A percentile compares a stretch with the other conserved stretches of the same genome.
phyloP scores from a whole-genome alignment of 64 coral and sea anemone genomes.

The Acropora tenuis region DNA sequence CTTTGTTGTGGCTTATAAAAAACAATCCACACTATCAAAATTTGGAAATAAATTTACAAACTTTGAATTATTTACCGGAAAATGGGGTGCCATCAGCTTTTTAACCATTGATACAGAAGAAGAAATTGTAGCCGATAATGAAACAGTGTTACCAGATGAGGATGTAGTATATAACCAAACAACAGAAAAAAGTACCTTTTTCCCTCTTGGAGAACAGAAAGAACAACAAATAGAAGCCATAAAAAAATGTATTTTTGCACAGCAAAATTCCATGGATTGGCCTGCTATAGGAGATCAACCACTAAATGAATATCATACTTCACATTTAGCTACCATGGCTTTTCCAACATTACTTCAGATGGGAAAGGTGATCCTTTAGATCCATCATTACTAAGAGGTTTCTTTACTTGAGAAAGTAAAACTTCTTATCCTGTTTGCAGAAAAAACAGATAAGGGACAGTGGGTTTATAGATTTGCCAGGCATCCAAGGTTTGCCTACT shows the following conservation, averaged over 20 bases:
- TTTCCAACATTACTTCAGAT: conserved; percentile 51
- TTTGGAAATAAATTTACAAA: conserved; percentile 10
- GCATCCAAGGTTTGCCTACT: conserved; percentile 52
- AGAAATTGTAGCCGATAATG: conserved; percentile 21
- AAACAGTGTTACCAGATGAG: conserved; percentile 29
- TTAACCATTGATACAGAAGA: conserved; percentile 25
- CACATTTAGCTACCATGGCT: conserved; percentile 41
- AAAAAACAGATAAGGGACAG: conserved; percentile 34
- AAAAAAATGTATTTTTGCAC: neutral
- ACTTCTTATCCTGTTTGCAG: conserved; percentile 32
- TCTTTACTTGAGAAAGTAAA: conserved; percentile 19
- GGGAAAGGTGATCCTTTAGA: conserved; percentile 51
- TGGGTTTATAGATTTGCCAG: conserved; percentile 48
- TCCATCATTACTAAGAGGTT: conserved; percentile 6
- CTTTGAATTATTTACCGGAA: conserved; percentile 7
- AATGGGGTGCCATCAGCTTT: conserved; percentile 21
- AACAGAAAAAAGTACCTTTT: conserved; percentile 49
- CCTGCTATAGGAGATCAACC: conserved; percentile 1
- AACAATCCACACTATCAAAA: conserved; percentile 39
- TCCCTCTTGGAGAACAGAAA: conserved; percentile 57
- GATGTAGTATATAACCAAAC: conserved; percentile 26
- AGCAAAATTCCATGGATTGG: conserved; percentile 17
- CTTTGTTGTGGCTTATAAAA: neutral
- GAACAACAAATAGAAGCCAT: conserved; percentile 56
- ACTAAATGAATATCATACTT: conserved; percentile 42